phyloP scores from a whole-genome alignment of 2,113 vertebrate genomes.

The Pitta sordida region DNA sequence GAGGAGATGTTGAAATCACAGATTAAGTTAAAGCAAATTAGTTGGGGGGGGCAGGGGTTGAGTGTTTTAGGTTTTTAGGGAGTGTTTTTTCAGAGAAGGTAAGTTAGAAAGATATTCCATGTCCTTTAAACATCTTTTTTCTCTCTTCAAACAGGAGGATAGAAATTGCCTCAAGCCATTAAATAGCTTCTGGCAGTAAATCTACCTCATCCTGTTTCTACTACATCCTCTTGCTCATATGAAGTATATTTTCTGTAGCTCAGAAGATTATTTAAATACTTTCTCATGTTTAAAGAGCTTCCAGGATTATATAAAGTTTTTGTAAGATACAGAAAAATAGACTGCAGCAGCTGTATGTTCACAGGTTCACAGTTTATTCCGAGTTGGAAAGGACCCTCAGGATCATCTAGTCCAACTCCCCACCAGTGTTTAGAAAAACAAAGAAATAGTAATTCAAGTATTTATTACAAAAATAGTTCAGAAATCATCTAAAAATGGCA shows the following conservation, averaged over 20 bases:
- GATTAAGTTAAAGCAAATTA: neutral
- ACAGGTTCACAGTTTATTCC: no score
- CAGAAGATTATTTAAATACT: neutral
- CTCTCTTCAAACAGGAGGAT: neutral
- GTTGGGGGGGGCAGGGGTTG: neutral
- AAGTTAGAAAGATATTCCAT: neutral
- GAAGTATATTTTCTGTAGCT: conserved; percentile 8
- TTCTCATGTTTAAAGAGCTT: conserved; percentile 13
- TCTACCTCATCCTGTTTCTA: neutral
- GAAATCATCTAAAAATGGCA: neutral
- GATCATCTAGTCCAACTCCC: no score
- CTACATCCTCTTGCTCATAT: neutral
- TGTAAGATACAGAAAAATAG: neutral
- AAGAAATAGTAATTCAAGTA: neutral
- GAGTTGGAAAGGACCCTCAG: no score
- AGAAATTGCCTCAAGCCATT: neutral
- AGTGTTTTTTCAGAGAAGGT: neutral
- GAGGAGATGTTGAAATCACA: neutral
- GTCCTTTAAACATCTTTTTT: neutral
- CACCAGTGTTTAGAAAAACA: neutral
- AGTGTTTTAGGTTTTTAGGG: neutral
- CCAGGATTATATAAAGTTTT: neutral
- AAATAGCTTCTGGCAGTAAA: conserved; percentile 2
- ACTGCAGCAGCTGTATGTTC: neutral
- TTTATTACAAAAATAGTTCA: neutral